Evolutionary conservation across 1,140 invertebrate species (phyloP).

Genomic region (Drosophila nasuta): DNA sequence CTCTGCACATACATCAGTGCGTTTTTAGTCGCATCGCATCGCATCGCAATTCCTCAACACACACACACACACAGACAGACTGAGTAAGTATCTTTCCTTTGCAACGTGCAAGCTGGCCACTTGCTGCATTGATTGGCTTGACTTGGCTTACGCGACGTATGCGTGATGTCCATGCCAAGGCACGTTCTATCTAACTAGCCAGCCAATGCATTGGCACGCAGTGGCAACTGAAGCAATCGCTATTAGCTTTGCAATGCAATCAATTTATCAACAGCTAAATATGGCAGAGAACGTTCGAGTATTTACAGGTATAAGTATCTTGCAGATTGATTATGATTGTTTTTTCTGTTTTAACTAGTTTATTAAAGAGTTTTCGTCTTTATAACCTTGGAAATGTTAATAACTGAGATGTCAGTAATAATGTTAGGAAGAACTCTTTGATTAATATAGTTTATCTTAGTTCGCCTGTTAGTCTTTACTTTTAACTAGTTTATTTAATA

Average conservation of each 20-base stretch:
- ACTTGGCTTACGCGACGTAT: conserved; percentile 53
- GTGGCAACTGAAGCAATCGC: not conserved
- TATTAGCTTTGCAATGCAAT: not conserved
- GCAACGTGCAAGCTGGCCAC: conserved; percentile 12
- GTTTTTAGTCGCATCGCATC: conserved; percentile 8
- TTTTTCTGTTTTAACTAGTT: no score
- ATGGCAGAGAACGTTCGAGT: no score
- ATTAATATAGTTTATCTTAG: no score
- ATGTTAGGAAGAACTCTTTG: no score
- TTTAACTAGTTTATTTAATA: no score
- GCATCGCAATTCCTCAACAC: not conserved
- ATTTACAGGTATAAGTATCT: no score
- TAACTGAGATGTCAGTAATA: no score
- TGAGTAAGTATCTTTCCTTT: not conserved
- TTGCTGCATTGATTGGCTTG: conserved; percentile 34
- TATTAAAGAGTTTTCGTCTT: no score
- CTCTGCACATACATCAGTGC: conserved; percentile 37
- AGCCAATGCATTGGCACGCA: conserved; percentile 9
- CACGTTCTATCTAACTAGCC: conserved; percentile 29
- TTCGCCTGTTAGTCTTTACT: no score
- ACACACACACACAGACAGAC: conserved; percentile 5
- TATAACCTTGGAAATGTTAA: no score
- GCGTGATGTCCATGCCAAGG: conserved; percentile 47
- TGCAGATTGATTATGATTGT: no score
- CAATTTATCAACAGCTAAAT: no score